Evolutionary conservation across 2,888 invertebrate genomes (phyloP), one percentile per base, ranked within the genome.

Genomic region (Hololepta plana): DNA sequence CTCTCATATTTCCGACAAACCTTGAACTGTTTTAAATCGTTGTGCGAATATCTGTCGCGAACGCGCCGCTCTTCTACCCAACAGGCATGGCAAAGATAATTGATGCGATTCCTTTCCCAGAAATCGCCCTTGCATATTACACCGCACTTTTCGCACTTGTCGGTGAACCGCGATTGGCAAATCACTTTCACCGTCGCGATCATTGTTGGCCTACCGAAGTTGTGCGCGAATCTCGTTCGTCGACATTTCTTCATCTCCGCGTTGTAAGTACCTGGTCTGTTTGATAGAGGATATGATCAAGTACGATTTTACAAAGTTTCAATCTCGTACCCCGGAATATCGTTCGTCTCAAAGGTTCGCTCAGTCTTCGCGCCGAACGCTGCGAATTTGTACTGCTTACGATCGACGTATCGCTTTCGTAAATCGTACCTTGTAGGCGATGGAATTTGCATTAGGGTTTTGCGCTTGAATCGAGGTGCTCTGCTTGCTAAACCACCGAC

Each of bases 101-200:
- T 36, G 2, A 37, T 32, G 27, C 47, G 40, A 27, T 49, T 42
- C 30, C 36, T 35, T 10, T 60, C 59, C 61, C 61, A 62, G 35
- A 60, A 62, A 45, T 62, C 62, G 1, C 59, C 57, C 8, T 39
- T 28, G 22, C 58, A 57, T 20, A 47, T 38, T 34, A 42, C 37
- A 2, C 45, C 42, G 33, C 62, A 62, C 33, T 51, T 44, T 20
- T 44, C 41, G 32, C 62, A 62, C 15, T 36, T 30, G 34, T 61
- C 57, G 8, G 28, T 34, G 20, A 55, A 53, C 26, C 38, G 41
- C 7, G 48, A 42, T 25, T 53, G 45, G 34, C 62, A 62, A 31
- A 55, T 48, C 10, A 53, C 43, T 42, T 57, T 53, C 2, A 60
- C 55, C 2, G 53, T 50, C 14, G 57, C 47, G 16, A 48, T 41